A percentile compares a stretch with the other conserved stretches of the same genome.
Conservation (phyloP, 2,797 vertebrate genomes). For the Stomatorhinus walkeri region DNA sequence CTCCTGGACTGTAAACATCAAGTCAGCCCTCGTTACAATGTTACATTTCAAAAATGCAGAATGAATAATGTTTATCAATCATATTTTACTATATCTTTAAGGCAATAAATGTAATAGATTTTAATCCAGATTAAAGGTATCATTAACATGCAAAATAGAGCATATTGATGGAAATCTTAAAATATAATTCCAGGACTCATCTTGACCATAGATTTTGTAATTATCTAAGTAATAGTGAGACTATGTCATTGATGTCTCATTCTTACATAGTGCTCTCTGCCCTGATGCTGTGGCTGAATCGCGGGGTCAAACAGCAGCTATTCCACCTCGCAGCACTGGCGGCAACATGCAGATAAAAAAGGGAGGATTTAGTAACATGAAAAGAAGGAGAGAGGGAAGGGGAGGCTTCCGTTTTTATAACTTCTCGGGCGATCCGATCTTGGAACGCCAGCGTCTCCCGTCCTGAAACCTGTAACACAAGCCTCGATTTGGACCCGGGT, state of each 20-base stretch:
- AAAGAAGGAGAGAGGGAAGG: neutral
- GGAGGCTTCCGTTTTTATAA: neutral
- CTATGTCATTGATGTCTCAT: neutral
- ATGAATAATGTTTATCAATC: neutral
- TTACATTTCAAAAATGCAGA: conserved; percentile 6
- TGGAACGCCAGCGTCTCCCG: neutral
- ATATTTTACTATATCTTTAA: neutral
- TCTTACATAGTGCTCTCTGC: neutral
- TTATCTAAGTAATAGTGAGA: neutral
- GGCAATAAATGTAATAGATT: neutral
- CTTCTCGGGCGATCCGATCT: neutral
- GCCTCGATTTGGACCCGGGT: neutral
- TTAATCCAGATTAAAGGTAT: neutral
- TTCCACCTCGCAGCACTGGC: neutral
- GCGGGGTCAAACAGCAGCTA: neutral
- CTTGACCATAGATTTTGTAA: neutral
- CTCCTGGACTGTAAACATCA: conserved; percentile 13
- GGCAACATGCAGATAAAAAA: neutral
- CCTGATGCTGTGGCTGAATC: neutral
- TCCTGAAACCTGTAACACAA: neutral
- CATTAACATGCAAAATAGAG: neutral
- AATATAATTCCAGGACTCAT: neutral
- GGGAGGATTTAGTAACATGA: neutral
- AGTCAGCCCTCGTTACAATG: neutral
- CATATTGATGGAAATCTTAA: neutral